Evolutionary conservation across 2,797 vertebrate species (phyloP).

Genomic region (Semaprochilodus insignis): DNA sequence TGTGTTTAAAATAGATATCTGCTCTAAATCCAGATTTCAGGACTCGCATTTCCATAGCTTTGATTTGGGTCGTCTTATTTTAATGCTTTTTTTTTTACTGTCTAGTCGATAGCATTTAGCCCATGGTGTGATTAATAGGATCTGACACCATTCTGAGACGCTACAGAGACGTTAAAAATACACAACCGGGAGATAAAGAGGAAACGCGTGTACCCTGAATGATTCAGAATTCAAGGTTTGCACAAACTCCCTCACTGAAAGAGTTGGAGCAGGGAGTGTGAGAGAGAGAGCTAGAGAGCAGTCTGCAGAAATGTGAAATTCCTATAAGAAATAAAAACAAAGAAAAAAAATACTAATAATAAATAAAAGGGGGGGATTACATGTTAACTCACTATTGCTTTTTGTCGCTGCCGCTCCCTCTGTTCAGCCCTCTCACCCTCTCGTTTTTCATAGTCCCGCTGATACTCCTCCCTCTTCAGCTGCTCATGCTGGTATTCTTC

Average conservation of each 20-base stretch:
- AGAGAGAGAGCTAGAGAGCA: constrained; percentile 35
- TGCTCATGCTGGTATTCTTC: constrained; percentile 97
- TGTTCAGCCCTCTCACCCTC: constrained; percentile 94
- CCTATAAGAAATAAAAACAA: constrained; percentile 14
- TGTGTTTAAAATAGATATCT: constrained; percentile 65
- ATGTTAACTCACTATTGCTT: constrained; percentile 91
- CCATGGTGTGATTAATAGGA: constrained; percentile 77
- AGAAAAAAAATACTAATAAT: constrained; percentile 24
- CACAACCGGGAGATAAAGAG: constrained; percentile 73
- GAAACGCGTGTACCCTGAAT: constrained; percentile 75
- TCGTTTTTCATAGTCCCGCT: constrained; percentile 90
- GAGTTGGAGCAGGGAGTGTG: constrained; percentile 43
- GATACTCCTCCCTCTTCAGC: constrained; percentile 94
- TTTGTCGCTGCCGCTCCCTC: constrained; percentile 91
- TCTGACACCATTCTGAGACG: constrained; percentile 72
- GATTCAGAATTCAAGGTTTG: constrained; percentile 75
- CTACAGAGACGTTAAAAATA: constrained; percentile 73
- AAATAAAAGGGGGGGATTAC: not conserved
- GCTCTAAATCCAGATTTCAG: constrained; percentile 42
- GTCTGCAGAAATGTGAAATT: constrained; percentile 34
- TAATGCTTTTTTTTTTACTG: constrained; percentile 35
- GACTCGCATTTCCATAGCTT: constrained; percentile 49
- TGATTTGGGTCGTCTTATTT: constrained; percentile 54
- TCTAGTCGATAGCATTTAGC: constrained; percentile 68
- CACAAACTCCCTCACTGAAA: constrained; percentile 65